Evolutionary conservation across 2,113 vertebrate genomes (phyloP).

Genomic region (Benitochromis conjunctus): DNA sequence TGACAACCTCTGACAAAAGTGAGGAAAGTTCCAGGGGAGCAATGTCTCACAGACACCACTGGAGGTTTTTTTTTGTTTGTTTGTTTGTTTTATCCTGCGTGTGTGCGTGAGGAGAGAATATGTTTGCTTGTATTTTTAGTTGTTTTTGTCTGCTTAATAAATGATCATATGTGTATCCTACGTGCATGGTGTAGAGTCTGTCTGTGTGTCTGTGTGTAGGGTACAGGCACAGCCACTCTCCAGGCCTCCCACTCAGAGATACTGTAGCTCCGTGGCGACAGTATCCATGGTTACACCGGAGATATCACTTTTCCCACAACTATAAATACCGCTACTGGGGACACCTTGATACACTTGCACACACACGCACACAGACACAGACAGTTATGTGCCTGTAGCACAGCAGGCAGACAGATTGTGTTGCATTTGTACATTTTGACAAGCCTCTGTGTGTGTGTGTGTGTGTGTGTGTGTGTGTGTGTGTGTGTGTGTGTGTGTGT

Average conservation of each 20-base stretch:
- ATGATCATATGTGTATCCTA: background rate
- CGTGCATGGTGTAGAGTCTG: background rate
- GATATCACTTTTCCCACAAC: constrained; percentile 74
- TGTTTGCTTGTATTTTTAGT: background rate
- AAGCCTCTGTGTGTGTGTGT: background rate
- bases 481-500: no score
- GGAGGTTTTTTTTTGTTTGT: background rate
- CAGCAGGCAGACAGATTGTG: constrained; percentile 16
- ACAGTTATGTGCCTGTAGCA: background rate
- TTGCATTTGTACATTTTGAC: constrained; percentile 18
- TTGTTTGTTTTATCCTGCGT: background rate
- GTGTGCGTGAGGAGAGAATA: background rate
- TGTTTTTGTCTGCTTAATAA: background rate
- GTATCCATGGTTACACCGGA: constrained; percentile 79
- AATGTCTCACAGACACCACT: background rate
- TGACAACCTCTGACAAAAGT: background rate
- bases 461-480: no score
- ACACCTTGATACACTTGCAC: constrained; percentile 63
- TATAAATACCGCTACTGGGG: constrained; percentile 76
- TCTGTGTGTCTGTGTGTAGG: background rate
- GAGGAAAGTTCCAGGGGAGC: background rate
- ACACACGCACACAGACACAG: background rate
- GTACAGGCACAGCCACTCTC: constrained; percentile 40
- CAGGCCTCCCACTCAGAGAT: constrained; percentile 61
- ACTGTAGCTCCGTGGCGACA: constrained; percentile 69